Conservation (phyloP, 1,140 invertebrate species). For the Drosophila oshimai region DNA sequence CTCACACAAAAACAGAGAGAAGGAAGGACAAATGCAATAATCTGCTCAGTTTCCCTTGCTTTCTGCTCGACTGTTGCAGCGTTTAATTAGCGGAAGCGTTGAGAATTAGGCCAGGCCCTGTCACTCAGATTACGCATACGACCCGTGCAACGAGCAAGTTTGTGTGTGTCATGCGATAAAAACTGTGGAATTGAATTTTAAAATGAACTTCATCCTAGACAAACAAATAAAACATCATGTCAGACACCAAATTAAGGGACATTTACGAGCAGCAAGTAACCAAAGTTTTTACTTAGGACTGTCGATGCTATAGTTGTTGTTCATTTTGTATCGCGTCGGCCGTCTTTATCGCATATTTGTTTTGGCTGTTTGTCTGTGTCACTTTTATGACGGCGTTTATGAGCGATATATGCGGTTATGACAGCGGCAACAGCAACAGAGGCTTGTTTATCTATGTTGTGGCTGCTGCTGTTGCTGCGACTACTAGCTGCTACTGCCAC, state of each 20-base stretch:
- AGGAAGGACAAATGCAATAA: slow-evolving; percentile 62
- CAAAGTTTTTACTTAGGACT: slow-evolving; percentile 64
- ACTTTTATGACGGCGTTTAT: slow-evolving; percentile 74
- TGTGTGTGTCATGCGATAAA: not conserved
- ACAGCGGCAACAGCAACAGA: slow-evolving; percentile 46
- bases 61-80: slow-evolving; percentile 16
- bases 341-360: slow-evolving; percentile 74
- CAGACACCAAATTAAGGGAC: slow-evolving; percentile 38
- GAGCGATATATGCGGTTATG: slow-evolving; percentile 74
- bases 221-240: slow-evolving; percentile 50
- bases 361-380: slow-evolving; percentile 64
- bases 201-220: slow-evolving; percentile 16
- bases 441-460: slow-evolving; percentile 69
- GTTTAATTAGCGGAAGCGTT: slow-evolving; percentile 69
- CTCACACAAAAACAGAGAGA: slow-evolving; percentile 15
- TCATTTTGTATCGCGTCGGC: slow-evolving; percentile 22
- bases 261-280: slow-evolving; percentile 22
- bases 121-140: slow-evolving; percentile 37
- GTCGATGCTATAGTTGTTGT: slow-evolving; percentile 33
- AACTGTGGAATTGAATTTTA: slow-evolving; percentile 18
- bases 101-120: slow-evolving; percentile 47
- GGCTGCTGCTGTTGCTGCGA: slow-evolving; percentile 10
- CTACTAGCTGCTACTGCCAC: not conserved
- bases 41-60: slow-evolving; percentile 38
- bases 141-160: slow-evolving; percentile 1